Base-by-base conservation (phyloP, 2,113 vertebrate species). In the Rousettus leschenaultii region DNA sequence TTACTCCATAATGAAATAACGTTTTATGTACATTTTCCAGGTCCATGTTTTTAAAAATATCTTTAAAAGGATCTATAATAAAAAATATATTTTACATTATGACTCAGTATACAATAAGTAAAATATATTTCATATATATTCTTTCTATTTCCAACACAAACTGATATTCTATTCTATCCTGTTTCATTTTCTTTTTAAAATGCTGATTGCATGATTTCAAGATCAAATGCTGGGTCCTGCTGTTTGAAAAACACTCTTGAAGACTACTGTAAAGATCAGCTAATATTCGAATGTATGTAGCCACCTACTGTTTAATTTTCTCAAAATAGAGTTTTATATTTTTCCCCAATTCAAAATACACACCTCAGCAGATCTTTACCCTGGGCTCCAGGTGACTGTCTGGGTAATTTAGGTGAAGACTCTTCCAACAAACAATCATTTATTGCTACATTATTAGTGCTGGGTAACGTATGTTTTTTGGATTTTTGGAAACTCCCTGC, bases 371-470 rank as follows among this genome's bases (percentile, higher is more conserved):
- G 91, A 95, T 98, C 97, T 95, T 2, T 97, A 87, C 10, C 38
- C 38, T 97, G 97, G 57, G 98, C 86, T 97, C 97, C 98, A 94
- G 97, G 94, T 84, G 98, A 98, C 86, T 96, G 97, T 93, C 98
- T 98, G 77, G 98, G 92, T 79, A 96, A 97, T 93, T 99, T 99
- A 30, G 98, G 97, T 97, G 98, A 98, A 1, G 98, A 98, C 28
- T 98, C 98, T 94, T 98, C 98, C 96, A 98, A 94, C 82, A 98
- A 97, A 96, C 97, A 96, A 45, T 96, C 75, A 93, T 97, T 95
- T 70, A 97, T 97, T 79, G 96, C 96, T 89, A 89, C 85, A 45
- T 96, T 98, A 89, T 97, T 98, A 95, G 97, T 95, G 26, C 94
- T 48, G 84, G 97, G 61, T 98, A 98, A 96, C 79, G 98, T 28